Base-by-base conservation (phyloP, 2,888 invertebrate species). In the Amphipoea lucens region DNA sequence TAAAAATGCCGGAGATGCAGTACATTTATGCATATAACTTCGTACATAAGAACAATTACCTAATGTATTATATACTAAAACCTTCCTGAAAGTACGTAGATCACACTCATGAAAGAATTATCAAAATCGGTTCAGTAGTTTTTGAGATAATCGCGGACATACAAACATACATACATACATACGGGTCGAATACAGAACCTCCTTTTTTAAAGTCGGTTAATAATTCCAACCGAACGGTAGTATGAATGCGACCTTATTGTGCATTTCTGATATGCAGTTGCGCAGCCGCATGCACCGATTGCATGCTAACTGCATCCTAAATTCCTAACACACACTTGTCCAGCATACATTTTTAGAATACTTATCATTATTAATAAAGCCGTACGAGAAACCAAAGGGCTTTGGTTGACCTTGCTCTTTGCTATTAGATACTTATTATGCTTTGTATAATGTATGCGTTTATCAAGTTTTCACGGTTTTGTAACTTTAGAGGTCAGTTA, bases 391-490 rank as follows among this genome's bases (percentile, higher is more conserved):
- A 29, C 29, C 17, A 29, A 20, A 23, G n/a, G 74, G 51, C 57
- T 78, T 70, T 45, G 62, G 4, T 36, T 87, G 70, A 7, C 87
- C 71, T 87, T 87, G 67, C 45, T 60, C 54, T 69, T 48, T 72
- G 65, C 51, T 73, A 68, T 66, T 42, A 23, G 48, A 74, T 42
- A 40, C 54, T 45, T 42, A 40, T 60, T 45, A 36, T 36, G 23
- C 51, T 60, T 29, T 51, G n/a, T 86, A 29, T 74, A 74, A 83
- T 83, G 29, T 86, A 83, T 83, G 74, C 73, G 71, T 66, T 78
- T 87, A 87, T 78, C 74, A 72, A 74, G 71, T 84, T 74, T 83
- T 72, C 67, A 78, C 63, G 40, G 29, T 87, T 79, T 79, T 68
- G 74, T 87, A 54, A 65, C 42, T 74, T 7, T 66, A 36, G 20